These are phyloP conservation scores for Sialis lutaria DNA, from an alignment of 2,888 invertebrate genomes.

Conservation along the genomic window DNA sequence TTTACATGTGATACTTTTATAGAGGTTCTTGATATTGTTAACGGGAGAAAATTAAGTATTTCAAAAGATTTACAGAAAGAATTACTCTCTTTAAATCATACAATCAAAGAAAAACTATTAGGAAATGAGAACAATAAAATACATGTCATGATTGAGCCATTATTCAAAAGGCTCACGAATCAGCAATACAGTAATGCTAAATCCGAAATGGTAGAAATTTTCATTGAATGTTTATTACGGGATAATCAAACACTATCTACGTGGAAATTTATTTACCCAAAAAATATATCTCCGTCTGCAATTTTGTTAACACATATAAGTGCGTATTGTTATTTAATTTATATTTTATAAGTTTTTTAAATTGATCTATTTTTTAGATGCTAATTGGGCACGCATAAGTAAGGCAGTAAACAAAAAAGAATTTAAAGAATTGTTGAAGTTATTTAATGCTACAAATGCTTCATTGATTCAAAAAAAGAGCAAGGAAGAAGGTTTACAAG, in stretches of 20 bases:
- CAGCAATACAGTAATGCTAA: conserved; percentile 30
- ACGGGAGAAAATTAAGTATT: conserved; percentile 34
- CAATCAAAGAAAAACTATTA: conserved; percentile 16
- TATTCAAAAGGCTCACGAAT: conserved; percentile 42
- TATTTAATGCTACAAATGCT: conserved; percentile 27
- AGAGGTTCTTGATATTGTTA: conserved; percentile 40
- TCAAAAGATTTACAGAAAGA: conserved; percentile 36
- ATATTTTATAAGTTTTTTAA: conserved; percentile 11
- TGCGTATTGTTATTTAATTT: conserved; percentile 20
- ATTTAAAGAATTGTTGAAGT: conserved; percentile 28
- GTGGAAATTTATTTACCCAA: conserved; percentile 51
- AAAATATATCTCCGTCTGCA: conserved; percentile 46
- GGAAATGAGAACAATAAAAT: conserved; percentile 22
- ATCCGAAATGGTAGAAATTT: conserved; percentile 34
- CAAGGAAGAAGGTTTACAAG: conserved; percentile 22
- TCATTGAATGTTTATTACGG: conserved; percentile 38
- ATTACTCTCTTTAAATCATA: conserved; percentile 28
- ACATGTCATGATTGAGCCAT: conserved; percentile 37
- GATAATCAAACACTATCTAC: conserved; percentile 41
- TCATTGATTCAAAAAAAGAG: conserved; percentile 26
- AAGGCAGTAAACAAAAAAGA: conserved; percentile 22
- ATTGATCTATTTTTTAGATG: conserved; percentile 18
- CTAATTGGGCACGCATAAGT: conserved; percentile 23
- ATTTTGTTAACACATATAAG: conserved; percentile 40
- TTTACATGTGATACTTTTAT: conserved; percentile 33